Evolutionary conservation across 2,888 invertebrate species (phyloP).

Genomic region (Azorinus chamasolen): DNA sequence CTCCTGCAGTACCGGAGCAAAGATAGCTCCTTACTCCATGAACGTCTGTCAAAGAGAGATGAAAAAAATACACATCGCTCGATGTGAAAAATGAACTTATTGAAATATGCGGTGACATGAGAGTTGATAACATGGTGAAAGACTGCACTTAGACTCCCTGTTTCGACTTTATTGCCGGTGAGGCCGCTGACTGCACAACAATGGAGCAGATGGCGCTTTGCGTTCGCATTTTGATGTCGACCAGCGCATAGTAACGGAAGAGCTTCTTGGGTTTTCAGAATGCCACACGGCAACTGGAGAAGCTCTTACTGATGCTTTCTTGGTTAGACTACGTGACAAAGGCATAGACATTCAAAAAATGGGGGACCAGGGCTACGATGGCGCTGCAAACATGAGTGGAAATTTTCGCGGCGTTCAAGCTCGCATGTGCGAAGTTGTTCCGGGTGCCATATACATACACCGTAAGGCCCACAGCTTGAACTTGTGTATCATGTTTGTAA

Average conservation of each 20-base stretch:
- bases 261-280: conserved; percentile 9
- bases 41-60: conserved; percentile 8
- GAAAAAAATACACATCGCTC: conserved; percentile 21
- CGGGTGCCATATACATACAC: not conserved
- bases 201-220: conserved; percentile 16
- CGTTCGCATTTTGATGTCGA: conserved; percentile 1
- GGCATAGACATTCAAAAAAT: conserved; percentile 31
- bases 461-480: conserved; percentile 1
- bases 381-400: conserved; percentile 2
- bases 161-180: conserved; percentile 21
- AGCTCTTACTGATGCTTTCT: conserved; percentile 8
- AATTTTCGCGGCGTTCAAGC: not conserved
- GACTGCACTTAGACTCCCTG: conserved; percentile 3
- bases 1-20: conserved; percentile 10
- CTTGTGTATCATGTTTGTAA: not conserved
- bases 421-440: not conserved
- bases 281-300: conserved; percentile 13
- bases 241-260: not conserved
- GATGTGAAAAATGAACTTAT: conserved; percentile 31
- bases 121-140: conserved; percentile 1
- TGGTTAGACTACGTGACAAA: conserved; percentile 6
- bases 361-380: conserved; percentile 33
- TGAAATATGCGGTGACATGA: conserved; percentile 14
- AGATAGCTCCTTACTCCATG: not conserved
- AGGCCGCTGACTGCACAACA: conserved; percentile 20